Evolutionary conservation across 2,797 vertebrate species (phyloP).

Genomic region (Lepilemur ruficaudatus): DNA sequence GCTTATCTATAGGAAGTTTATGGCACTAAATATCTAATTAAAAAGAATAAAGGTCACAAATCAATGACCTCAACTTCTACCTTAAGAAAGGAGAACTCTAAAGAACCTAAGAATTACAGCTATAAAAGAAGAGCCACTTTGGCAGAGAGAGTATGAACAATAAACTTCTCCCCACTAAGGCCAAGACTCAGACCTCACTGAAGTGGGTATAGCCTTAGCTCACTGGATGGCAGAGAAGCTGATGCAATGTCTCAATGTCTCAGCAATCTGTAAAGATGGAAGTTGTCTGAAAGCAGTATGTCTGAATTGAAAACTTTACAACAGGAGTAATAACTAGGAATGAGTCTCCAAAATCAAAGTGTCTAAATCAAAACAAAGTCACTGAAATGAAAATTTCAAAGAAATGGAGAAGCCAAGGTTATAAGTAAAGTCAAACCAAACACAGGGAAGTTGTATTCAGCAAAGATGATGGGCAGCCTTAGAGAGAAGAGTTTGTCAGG

Average conservation of each 20-base stretch:
- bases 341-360: constrained; percentile 9
- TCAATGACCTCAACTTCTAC: neutral
- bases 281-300: neutral
- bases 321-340: neutral
- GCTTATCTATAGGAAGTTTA: neutral
- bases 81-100: neutral
- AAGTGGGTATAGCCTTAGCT: neutral
- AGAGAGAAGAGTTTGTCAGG: neutral
- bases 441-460: neutral
- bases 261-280: neutral
- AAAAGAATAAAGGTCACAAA: constrained; percentile 3
- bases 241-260: neutral
- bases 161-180: neutral
- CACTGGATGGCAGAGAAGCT: neutral
- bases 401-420: neutral
- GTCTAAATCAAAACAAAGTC: constrained; percentile 12
- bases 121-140: neutral
- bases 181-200: neutral
- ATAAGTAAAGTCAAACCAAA: neutral
- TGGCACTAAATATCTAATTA: neutral
- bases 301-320: constrained; percentile 3
- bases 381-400: neutral
- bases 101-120: neutral
- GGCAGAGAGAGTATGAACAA: neutral
- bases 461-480: neutral